Conservation (phyloP, 1,140 invertebrate species). For the Diabrotica virgifera region DNA sequence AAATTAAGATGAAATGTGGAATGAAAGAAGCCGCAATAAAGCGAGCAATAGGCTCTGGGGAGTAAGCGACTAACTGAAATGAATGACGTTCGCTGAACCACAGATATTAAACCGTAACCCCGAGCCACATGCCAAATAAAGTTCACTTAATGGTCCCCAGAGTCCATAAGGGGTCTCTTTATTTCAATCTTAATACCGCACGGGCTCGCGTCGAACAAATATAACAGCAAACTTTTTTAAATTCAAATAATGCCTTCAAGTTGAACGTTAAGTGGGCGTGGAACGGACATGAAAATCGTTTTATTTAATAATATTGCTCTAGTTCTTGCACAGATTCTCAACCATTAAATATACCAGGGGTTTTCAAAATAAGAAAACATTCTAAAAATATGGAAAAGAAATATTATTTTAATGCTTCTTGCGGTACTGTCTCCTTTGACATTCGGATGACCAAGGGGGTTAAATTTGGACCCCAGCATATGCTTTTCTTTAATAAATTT, state of each 20-base stretch:
- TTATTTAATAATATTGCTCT: not conserved
- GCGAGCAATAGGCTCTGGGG: slow-evolving; percentile 38
- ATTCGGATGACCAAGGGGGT: too few relatives aligned
- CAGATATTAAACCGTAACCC: slow-evolving; percentile 48
- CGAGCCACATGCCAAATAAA: slow-evolving; percentile 46
- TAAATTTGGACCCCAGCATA: too few relatives aligned
- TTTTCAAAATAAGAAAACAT: too few relatives aligned
- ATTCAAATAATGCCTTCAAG: slow-evolving; percentile 5
- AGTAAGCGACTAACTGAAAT: slow-evolving; percentile 45
- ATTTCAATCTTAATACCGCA: slow-evolving; percentile 26
- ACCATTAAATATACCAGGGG: too few relatives aligned
- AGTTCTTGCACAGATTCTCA: not conserved
- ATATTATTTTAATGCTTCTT: too few relatives aligned
- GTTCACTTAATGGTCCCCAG: slow-evolving; percentile 43
- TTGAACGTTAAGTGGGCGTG: not conserved
- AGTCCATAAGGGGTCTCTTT: slow-evolving; percentile 35
- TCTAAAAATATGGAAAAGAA: too few relatives aligned
- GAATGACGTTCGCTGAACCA: slow-evolving; percentile 47
- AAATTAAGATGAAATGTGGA: slow-evolving; percentile 30
- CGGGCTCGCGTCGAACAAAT: slow-evolving; percentile 4
- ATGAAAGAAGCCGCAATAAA: slow-evolving; percentile 33
- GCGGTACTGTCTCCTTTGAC: too few relatives aligned
- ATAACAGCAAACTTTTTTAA: slow-evolving; percentile 9
- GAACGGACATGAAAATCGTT: not conserved
- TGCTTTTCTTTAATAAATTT: too few relatives aligned